A percentile compares a stretch with the other conserved stretches of the same genome.
These are phyloP conservation scores for Neoscelio sp. DNA, from an alignment of 2,888 invertebrate species.

Conservation along the genomic window DNA sequence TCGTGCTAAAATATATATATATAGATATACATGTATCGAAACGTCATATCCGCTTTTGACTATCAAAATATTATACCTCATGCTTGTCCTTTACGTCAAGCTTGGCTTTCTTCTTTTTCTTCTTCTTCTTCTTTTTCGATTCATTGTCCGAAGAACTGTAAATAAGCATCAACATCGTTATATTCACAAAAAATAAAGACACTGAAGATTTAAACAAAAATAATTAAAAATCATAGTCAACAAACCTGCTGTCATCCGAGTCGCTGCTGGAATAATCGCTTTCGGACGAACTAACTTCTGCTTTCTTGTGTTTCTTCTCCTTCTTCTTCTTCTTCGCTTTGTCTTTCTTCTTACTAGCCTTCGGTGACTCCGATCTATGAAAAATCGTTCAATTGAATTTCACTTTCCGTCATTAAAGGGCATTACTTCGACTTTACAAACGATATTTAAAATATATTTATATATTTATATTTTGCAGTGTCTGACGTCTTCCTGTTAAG, in stretches of 20 bases:
- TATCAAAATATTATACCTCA: constrained; percentile 71
- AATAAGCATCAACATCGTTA: constrained; percentile 22
- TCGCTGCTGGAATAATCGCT: constrained; percentile 81
- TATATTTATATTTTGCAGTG: constrained; percentile 78
- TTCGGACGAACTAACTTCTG: constrained; percentile 78
- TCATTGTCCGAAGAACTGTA: constrained; percentile 89
- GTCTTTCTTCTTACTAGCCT: constrained; percentile 80
- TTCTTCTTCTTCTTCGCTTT: constrained; percentile 82
- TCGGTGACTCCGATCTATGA: constrained; percentile 82
- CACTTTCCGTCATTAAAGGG: constrained; percentile 6
- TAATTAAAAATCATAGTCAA: constrained; percentile 3
- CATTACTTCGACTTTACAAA: constrained; percentile 61
- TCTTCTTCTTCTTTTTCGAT: constrained; percentile 90
- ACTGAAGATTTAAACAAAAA: constrained; percentile 5
- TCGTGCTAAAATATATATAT: constrained; percentile 72
- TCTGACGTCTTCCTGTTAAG: constrained; percentile 79
- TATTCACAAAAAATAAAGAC: background rate
- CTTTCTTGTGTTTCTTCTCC: constrained; percentile 81
- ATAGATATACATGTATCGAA: constrained; percentile 66
- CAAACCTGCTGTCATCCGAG: constrained; percentile 81
- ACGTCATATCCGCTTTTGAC: constrained; percentile 49
- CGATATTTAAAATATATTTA: constrained; percentile 66
- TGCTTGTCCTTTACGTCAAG: constrained; percentile 81
- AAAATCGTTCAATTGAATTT: constrained; percentile 39
- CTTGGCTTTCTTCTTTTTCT: constrained; percentile 92